These are phyloP conservation scores for Sebastes oblongus DNA, from an alignment of 2,797 vertebrate genomes.

Conservation along the genomic window DNA sequence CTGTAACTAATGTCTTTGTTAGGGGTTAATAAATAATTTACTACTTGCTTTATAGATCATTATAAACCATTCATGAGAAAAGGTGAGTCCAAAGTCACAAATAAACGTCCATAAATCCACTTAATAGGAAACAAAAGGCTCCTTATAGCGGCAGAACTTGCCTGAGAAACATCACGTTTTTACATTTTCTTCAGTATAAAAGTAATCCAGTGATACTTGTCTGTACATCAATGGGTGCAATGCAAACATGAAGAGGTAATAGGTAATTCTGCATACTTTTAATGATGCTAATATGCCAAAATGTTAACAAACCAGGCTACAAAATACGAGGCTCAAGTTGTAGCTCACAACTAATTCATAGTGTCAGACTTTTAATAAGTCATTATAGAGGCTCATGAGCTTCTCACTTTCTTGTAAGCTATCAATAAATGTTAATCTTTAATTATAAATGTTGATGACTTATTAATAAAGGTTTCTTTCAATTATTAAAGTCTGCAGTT, in stretches of 20 bases:
- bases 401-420: background rate
- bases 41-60: background rate
- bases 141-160: background rate
- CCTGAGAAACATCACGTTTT: background rate
- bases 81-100: background rate
- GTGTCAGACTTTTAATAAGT: background rate
- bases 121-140: background rate
- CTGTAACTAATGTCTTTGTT: background rate
- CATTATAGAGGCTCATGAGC: too few species aligned
- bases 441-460: background rate
- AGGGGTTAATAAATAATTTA: background rate
- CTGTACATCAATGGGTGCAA: too few species aligned
- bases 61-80: background rate
- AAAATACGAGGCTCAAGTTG: background rate
- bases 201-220: background rate
- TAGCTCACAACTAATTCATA: background rate
- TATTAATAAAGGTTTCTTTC: background rate
- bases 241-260: background rate
- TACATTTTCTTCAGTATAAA: background rate
- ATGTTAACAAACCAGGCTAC: background rate
- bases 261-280: fast-evolving
- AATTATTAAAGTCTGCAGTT: background rate
- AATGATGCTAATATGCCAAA: background rate
- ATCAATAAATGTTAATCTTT: background rate
- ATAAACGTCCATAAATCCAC: background rate